phyloP scores from a whole-genome alignment of 2,113 vertebrate genomes.

The Crypturellus undulatus region DNA sequence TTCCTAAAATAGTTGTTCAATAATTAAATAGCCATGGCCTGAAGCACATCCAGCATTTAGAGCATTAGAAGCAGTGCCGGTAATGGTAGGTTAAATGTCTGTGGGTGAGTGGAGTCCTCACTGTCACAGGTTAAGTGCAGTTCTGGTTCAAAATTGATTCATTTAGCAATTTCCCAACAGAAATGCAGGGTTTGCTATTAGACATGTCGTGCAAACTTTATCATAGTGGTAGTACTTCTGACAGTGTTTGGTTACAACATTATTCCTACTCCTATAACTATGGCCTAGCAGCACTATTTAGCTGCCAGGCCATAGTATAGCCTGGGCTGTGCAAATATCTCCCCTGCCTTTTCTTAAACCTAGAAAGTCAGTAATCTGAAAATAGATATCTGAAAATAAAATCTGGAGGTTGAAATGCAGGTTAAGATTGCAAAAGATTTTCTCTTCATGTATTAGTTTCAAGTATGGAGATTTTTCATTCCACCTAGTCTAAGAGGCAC shows the following conservation, averaged over 20 bases:
- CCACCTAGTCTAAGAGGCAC: background rate
- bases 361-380: background rate
- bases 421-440: background rate
- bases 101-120: background rate
- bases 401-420: background rate
- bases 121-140: background rate
- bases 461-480: background rate
- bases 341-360: background rate
- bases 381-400: background rate
- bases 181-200: background rate
- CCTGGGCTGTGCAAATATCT: rapidly evolving
- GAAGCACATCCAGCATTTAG: background rate
- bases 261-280: too few relatives aligned
- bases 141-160: rapidly evolving
- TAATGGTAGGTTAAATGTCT: background rate
- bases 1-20: background rate
- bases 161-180: background rate
- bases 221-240: background rate
- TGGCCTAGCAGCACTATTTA: background rate
- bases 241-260: rapidly evolving
- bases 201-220: background rate
- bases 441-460: background rate
- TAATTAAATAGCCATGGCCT: background rate
- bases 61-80: background rate
- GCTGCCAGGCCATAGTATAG: background rate